Base-by-base conservation (phyloP, 2,888 invertebrate genomes). In the Yponomeuta plumbellus region DNA sequence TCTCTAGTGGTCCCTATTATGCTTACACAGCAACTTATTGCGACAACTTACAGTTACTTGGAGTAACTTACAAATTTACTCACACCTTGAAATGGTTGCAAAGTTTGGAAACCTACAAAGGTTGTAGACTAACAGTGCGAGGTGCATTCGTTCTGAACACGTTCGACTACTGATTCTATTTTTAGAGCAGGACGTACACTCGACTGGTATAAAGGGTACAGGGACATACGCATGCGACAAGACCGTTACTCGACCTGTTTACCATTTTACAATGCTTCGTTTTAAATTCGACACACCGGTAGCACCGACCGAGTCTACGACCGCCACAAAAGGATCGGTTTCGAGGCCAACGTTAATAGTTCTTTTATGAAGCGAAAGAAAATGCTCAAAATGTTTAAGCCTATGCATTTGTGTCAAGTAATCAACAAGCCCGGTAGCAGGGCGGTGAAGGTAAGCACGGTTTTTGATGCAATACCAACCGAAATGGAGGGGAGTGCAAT, bases 221-320 rank as follows among this genome's bases (percentile, higher is more conserved):
- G 57, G n/a, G 64, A 52, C 64, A 64, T 52, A n/a, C 40, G 57
- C 65, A 56, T 34, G 44, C 17, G 57, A 11, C 26, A 22, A 21
- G 17, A 2, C 90, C 90, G 90, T 89, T 91, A 90, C 65, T 70
- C 72, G 90, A 76, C 85, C 90, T 72, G 84, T 84, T 86, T 90
- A 81, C 78, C 89, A 90, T 85, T 88, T 85, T 89, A 81, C 78
- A 85, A 84, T 74, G 75, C 77, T 77, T 77, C 76, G 83, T 83
- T 84, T 83, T 84, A 79, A 83, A 90, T 90, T 90, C 86, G 90
- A 84, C 85, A 88, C 89, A 87, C 72, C 72, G 17, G 22, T 40
- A 13, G 59, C 34, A 52, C 6, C 58, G 39, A 72, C 76, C 70
- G 85, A 85, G 81, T 80, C 80, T 78, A 82, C 83, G 78, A 79